Conservation (phyloP, 2,113 vertebrate species). For the Syrmaticus mikado region DNA sequence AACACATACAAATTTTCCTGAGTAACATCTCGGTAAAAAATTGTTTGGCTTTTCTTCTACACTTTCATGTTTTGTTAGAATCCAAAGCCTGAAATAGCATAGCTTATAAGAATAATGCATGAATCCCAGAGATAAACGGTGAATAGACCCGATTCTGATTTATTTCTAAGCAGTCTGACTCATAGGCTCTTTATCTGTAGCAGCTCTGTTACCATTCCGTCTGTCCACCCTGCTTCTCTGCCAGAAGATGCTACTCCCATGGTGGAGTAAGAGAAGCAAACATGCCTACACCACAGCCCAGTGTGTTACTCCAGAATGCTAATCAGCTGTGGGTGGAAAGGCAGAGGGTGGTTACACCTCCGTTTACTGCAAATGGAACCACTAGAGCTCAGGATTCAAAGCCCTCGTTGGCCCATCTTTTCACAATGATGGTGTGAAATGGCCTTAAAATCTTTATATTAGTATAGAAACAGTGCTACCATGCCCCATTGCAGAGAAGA, state of each 20-base stretch:
- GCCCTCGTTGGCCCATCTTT: accelerated
- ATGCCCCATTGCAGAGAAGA: neutral
- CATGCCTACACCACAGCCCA: neutral
- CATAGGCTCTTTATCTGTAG: neutral
- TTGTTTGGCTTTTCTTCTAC: neutral
- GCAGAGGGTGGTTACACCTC: neutral
- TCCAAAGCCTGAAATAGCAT: neutral
- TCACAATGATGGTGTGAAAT: neutral
- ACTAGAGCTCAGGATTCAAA: neutral
- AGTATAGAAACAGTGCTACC: neutral
- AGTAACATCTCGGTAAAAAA: neutral
- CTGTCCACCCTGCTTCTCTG: neutral
- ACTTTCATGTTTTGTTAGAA: neutral
- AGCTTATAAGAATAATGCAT: neutral
- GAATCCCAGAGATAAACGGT: neutral
- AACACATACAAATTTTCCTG: neutral
- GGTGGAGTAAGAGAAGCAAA: neutral
- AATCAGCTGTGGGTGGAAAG: neutral
- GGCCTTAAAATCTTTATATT: neutral
- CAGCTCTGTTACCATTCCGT: neutral
- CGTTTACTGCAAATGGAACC: neutral
- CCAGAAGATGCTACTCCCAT: neutral
- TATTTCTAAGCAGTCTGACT: neutral
- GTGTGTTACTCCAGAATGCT: neutral
- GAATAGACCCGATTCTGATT: neutral